Base-by-base conservation (phyloP, 2,113 vertebrate species). In the Sardina pilchardus region DNA sequence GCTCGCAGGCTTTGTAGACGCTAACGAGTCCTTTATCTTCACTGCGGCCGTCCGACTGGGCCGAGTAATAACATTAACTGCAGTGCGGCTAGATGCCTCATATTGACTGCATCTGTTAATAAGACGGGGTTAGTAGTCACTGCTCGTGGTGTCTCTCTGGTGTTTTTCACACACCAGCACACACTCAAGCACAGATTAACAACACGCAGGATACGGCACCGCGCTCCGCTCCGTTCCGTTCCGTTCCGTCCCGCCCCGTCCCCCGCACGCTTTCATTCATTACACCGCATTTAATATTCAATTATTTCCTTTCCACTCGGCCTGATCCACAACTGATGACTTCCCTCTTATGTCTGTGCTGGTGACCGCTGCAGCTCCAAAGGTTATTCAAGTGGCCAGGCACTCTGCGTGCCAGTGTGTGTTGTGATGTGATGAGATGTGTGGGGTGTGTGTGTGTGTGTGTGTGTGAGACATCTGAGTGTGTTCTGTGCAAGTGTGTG, bases 121-220 rank as follows among this genome's bases (percentile, higher is more conserved):
- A 30, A 34, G 63, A 71, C 34, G 2, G 8, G 26, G 12, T n/a
- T n/a, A n/a, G n/a, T 34, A 30, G 63, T 71, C 26, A 71, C 26
- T 71, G 3, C 30, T 30, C 63, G 9, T 8, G 26, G 9, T 30
- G 63, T 26, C 59, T 26, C 59, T 63, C n/a, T 63, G 59, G 59
- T 67, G 59, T 34, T 71, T 7, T 71, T 71, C 63, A 71, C 63
- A 71, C 63, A 71, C 26, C 63, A 71, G 63, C 63, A 71, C 63
- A 71, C 63, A 14, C 63, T 30, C 63, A 16, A 26, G 63, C 63
- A 71, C 63, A 71, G 63, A 71, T 71, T 71, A 14, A 34, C 63
- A 71, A 12, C 63, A 71, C 63, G 30, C 63, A 2, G 63, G 7
- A 39, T 34, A 71, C 63, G n/a, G n/a, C n/a, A n/a, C n/a, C n/a